phyloP scores from a whole-genome alignment of 2,888 invertebrate species.

The Cosmorhoe ocellata region DNA sequence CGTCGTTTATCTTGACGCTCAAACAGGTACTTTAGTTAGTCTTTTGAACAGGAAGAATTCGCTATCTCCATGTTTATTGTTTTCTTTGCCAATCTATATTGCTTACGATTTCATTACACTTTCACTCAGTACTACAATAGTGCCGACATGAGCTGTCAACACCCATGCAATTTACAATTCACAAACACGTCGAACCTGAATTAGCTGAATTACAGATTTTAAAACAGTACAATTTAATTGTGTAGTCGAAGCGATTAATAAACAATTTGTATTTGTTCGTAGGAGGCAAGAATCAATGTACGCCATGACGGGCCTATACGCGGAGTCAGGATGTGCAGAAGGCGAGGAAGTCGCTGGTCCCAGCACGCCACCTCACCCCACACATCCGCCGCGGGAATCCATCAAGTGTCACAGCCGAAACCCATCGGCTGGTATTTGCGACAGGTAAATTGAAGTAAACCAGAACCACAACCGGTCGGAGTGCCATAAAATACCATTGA shows the following conservation, averaged over 20 bases:
- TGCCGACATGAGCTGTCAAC: background rate
- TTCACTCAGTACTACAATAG: conserved; percentile 4
- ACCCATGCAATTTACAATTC: background rate
- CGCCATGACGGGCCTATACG: conserved; percentile 93
- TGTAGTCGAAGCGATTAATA: background rate
- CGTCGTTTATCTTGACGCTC: conserved; percentile 19
- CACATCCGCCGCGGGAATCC: conserved; percentile 67
- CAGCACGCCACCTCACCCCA: conserved; percentile 66
- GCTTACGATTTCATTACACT: conserved; percentile 9
- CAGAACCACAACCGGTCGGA: too few species aligned
- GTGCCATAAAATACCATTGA: too few species aligned
- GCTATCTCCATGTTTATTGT: conserved; percentile 19
- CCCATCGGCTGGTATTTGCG: conserved; percentile 88
- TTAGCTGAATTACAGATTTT: too few species aligned
- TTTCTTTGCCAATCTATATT: conserved; percentile 5
- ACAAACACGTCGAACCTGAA: too few species aligned
- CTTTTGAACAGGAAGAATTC: conserved; percentile 24
- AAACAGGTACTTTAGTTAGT: conserved; percentile 15
- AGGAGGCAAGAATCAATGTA: conserved; percentile 94
- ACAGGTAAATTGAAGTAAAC: too few species aligned
- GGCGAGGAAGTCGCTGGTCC: conserved; percentile 79
- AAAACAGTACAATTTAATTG: too few species aligned
- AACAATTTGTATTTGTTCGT: conserved; percentile 17
- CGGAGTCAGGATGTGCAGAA: conserved; percentile 86
- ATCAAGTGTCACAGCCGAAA: conserved; percentile 91